phyloP scores from a whole-genome alignment of 23 tunicate genomes.

The Trididemnum nubilum region DNA sequence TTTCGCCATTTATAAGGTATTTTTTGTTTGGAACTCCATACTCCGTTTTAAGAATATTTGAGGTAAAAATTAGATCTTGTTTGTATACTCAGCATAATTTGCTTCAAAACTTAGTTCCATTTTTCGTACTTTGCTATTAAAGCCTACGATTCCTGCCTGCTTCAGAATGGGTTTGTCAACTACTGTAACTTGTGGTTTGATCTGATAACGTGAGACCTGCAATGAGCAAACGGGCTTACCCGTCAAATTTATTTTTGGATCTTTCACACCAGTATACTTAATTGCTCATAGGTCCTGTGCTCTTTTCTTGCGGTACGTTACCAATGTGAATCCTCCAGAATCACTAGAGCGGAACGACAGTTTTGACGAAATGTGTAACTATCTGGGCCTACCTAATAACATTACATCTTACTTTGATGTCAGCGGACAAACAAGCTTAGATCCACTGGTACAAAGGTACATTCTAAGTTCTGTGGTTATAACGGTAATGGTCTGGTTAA shows the following conservation, averaged over 20 bases:
- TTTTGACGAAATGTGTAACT: slow-evolving; percentile 22
- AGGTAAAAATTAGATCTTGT: too few relatives aligned
- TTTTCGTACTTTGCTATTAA: too few relatives aligned
- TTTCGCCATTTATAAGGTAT: too few relatives aligned
- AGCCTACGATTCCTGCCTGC: too few relatives aligned
- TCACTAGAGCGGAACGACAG: slow-evolving; percentile 32
- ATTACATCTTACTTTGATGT: slow-evolving; percentile 30
- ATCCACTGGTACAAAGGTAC: slow-evolving; percentile 56
- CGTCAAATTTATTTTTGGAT: background rate
- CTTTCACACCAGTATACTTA: too few relatives aligned
- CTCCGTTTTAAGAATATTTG: too few relatives aligned
- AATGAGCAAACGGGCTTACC: too few relatives aligned
- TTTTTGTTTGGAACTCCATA: too few relatives aligned
- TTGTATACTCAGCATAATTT: too few relatives aligned
- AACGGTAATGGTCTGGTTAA: too few relatives aligned
- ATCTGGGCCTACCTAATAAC: slow-evolving; percentile 46
- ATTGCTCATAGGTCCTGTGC: slow-evolving; percentile 46
- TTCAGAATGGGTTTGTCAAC: background rate
- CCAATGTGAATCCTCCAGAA: slow-evolving; percentile 27
- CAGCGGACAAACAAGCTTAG: slow-evolving; percentile 25
- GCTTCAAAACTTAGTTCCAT: too few relatives aligned
- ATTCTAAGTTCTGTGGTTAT: background rate
- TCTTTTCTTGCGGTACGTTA: slow-evolving; percentile 45
- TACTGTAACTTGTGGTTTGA: background rate
- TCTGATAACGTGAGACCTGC: too few relatives aligned